phyloP scores from a whole-genome alignment of 2,888 invertebrate species.

The Volucella bombylans region DNA sequence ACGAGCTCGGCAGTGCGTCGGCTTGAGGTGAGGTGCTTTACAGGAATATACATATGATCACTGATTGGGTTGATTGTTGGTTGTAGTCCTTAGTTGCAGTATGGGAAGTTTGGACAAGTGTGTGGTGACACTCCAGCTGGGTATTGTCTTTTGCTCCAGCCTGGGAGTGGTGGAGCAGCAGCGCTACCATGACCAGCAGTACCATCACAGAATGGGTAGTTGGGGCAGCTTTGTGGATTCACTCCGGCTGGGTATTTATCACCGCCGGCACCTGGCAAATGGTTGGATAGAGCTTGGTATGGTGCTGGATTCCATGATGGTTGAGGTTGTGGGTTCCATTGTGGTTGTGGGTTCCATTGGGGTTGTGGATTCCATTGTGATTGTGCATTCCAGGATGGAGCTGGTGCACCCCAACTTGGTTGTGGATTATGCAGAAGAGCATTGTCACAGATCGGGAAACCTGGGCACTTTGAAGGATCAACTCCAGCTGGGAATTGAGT shows the following conservation, averaged over 20 bases:
- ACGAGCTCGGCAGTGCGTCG: constrained; percentile 68
- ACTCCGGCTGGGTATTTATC: constrained; percentile 83
- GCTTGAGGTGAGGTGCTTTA: constrained; percentile 35
- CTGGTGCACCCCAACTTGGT: constrained; percentile 79
- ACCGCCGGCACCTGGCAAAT: constrained; percentile 77
- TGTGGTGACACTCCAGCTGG: too few relatives aligned
- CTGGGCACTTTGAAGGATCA: constrained; percentile 83
- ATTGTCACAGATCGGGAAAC: constrained; percentile 84
- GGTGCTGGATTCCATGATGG: constrained; percentile 76
- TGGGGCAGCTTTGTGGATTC: constrained; percentile 83
- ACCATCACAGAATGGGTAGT: constrained; percentile 84
- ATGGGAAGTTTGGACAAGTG: constrained; percentile 83
- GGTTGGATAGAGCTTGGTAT: constrained; percentile 74
- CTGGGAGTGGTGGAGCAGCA: constrained; percentile 82
- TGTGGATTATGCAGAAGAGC: constrained; percentile 81
- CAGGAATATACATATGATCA: constrained; percentile 5
- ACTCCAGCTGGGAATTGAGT: constrained; percentile 83
- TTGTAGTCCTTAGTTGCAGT: constrained; percentile 79
- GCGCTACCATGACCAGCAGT: constrained; percentile 79
- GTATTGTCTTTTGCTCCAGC: constrained; percentile 83
- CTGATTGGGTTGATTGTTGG: neutral
- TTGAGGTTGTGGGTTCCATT: constrained; percentile 71
- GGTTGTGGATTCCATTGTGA: constrained; percentile 74
- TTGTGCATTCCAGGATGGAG: constrained; percentile 76
- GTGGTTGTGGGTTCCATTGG: constrained; percentile 76